These are phyloP conservation scores for Kryptolebias ocellatus DNA, from an alignment of 2,797 vertebrate species.

Conservation along the genomic window DNA sequence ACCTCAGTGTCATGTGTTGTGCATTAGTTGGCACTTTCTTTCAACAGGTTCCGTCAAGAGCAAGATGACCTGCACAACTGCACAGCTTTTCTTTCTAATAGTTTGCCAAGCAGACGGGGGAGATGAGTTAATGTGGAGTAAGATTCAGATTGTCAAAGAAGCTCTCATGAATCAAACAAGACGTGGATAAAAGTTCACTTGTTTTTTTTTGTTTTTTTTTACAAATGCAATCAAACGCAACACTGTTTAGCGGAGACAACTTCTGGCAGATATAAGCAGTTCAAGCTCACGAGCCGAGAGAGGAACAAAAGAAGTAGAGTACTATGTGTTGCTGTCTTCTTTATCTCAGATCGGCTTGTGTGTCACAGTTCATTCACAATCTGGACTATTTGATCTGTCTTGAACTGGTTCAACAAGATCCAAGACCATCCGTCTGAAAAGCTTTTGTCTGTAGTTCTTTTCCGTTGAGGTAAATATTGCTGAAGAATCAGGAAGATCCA, in stretches of 20 bases:
- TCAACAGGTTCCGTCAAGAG: background rate
- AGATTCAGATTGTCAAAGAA: background rate
- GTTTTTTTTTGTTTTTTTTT: too few species aligned
- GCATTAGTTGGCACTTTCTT: background rate
- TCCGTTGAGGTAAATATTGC: constrained; percentile 2
- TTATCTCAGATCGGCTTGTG: constrained; percentile 1
- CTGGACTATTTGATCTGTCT: constrained; percentile 6
- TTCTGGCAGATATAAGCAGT: background rate
- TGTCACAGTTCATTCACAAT: constrained; percentile 15
- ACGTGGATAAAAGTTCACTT: background rate
- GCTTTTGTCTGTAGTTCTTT: constrained; percentile 18
- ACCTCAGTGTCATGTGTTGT: background rate
- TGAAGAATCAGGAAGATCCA: background rate
- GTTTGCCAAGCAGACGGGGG: background rate
- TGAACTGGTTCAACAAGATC: constrained; percentile 27
- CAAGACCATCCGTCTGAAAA: constrained; percentile 2
- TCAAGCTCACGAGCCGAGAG: background rate
- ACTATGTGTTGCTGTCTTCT: background rate
- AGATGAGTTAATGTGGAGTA: background rate
- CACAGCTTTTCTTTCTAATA: background rate
- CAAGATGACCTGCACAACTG: constrained; percentile 3
- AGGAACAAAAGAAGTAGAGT: background rate
- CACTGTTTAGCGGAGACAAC: background rate
- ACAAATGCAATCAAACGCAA: background rate
- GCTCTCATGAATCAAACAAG: too few species aligned